These are phyloP conservation scores for Hucho hucho DNA, from an alignment of 2,113 vertebrate species.

Conservation along the genomic window DNA sequence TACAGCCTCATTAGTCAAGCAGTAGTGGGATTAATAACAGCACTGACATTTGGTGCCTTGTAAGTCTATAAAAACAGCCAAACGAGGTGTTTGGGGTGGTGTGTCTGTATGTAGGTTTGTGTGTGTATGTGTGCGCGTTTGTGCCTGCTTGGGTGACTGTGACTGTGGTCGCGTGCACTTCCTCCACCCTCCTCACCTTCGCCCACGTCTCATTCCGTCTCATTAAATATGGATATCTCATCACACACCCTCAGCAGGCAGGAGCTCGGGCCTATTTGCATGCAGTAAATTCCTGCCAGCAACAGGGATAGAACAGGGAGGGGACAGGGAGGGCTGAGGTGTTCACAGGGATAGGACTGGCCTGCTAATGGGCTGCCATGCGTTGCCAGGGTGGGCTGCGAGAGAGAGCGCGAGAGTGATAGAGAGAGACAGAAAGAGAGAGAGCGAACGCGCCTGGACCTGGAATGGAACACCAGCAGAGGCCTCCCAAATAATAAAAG, in stretches of 20 bases:
- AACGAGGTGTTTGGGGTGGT: constrained; percentile 22
- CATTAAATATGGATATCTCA: constrained; percentile 99
- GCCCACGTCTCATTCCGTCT: constrained; percentile 88
- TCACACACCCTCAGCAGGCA: constrained; percentile 77
- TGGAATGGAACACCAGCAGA: no score
- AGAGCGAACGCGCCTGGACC: background rate
- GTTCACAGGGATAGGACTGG: constrained; percentile 19
- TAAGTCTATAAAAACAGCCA: constrained; percentile 64
- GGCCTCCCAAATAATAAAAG: background rate
- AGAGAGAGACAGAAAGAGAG: background rate
- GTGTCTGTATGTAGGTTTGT: no score
- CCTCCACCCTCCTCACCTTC: constrained; percentile 63
- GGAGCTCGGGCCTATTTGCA: constrained; percentile 83
- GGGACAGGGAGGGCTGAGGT: background rate
- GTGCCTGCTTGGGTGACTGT: background rate
- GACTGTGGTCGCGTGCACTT: constrained; percentile 9
- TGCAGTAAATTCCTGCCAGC: constrained; percentile 91
- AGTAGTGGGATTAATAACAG: constrained; percentile 57
- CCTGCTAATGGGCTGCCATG: background rate
- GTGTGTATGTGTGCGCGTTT: constrained; percentile 23
- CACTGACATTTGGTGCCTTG: constrained; percentile 60
- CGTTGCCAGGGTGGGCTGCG: background rate
- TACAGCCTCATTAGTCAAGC: constrained; percentile 47
- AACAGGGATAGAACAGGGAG: constrained; percentile 73
- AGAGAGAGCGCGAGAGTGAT: background rate